These are phyloP conservation scores for Biston stratarius DNA, from an alignment of 2,888 invertebrate species.

Conservation along the genomic window DNA sequence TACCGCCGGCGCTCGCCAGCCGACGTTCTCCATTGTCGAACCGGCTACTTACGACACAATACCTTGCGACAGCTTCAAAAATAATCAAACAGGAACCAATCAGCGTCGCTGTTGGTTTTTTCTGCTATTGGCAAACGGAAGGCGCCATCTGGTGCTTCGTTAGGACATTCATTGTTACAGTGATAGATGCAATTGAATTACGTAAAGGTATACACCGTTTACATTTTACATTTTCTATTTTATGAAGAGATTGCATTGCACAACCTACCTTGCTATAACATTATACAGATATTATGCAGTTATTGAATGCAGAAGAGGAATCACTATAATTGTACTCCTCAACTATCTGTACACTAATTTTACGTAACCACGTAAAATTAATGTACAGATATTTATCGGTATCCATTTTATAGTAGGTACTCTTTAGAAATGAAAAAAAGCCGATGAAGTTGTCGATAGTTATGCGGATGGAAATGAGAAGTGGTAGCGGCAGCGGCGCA, in stretches of 20 bases:
- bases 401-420: not conserved
- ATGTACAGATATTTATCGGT: not conserved
- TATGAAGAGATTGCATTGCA: conserved; percentile 28
- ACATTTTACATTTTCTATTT: conserved; percentile 29
- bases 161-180: conserved; percentile 28
- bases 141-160: conserved; percentile 52
- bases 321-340: not conserved
- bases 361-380: conserved; percentile 1
- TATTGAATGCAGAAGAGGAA: conserved; percentile 14
- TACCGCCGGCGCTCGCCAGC: conserved; percentile 24
- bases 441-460: conserved; percentile 44
- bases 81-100: conserved; percentile 45
- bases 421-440: conserved; percentile 40
- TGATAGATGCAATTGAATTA: conserved; percentile 44
- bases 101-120: conserved; percentile 44
- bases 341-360: no score
- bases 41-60: conserved; percentile 57
- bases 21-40: conserved; percentile 57
- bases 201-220: conserved; percentile 28
- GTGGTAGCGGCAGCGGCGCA: conserved; percentile 42
- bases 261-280: conserved; percentile 15
- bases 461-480: conserved; percentile 64
- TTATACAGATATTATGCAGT: not conserved
- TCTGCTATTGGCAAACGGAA: conserved; percentile 31
- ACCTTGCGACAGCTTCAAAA: conserved; percentile 38